Evolutionary conservation across 2,797 vertebrate species (phyloP).

Genomic region (Eulemur mongoz): DNA sequence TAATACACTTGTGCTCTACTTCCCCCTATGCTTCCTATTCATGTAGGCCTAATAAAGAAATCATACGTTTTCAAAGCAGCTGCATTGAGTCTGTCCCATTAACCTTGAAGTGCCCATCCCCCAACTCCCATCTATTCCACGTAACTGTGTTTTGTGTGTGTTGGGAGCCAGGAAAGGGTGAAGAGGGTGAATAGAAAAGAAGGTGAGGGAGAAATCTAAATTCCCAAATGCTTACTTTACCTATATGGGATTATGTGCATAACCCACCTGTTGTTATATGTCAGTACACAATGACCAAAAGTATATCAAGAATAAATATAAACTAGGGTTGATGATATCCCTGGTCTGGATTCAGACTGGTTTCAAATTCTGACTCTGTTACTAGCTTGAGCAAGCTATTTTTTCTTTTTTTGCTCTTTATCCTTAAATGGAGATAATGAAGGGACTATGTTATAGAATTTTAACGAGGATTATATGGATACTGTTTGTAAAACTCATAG

Average conservation of each 20-base stretch:
- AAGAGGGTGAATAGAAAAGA: background rate
- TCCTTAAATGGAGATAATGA: background rate
- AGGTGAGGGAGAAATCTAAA: background rate
- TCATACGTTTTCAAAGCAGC: background rate
- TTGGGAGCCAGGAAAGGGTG: fast-evolving
- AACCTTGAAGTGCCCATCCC: background rate
- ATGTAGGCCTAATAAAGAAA: background rate
- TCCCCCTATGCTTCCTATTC: background rate
- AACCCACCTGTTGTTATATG: background rate
- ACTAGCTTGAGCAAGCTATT: background rate
- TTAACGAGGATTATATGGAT: background rate
- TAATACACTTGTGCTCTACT: background rate
- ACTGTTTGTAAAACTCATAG: background rate
- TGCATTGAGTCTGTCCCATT: background rate
- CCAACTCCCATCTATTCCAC: background rate
- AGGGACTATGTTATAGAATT: background rate
- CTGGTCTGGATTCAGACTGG: background rate
- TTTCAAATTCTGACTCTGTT: background rate
- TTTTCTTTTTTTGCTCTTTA: background rate
- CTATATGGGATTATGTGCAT: background rate
- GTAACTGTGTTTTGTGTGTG: background rate
- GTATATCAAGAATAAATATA: background rate
- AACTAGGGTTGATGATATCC: background rate
- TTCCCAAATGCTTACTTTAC: background rate
- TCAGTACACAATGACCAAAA: background rate